Evolutionary conservation across 2,113 vertebrate species (phyloP).

Genomic region (Garra rufa): DNA sequence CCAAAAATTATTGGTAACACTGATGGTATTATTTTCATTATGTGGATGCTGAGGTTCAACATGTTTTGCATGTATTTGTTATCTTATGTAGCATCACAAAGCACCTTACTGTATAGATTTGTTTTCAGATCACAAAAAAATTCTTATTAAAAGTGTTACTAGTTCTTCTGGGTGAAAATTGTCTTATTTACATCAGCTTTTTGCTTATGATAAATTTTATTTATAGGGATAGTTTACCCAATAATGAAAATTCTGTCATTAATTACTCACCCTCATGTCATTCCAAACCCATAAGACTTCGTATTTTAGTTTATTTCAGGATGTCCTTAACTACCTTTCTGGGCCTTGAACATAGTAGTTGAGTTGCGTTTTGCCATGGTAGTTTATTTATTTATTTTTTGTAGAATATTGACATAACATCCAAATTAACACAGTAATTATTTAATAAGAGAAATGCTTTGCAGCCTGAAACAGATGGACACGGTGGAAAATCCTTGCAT

Average conservation of each 20-base stretch:
- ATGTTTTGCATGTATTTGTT: background rate
- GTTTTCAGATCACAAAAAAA: background rate
- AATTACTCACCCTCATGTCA: too few species aligned
- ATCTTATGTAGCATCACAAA: constrained; percentile 16
- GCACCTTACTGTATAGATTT: background rate
- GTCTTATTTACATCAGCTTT: background rate
- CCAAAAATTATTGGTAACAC: background rate
- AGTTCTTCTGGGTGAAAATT: background rate
- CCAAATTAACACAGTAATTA: background rate
- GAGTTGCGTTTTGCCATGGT: too few species aligned
- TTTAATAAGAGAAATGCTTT: background rate
- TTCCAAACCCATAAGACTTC: too few species aligned
- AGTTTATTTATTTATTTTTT: too few species aligned
- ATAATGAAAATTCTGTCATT: too few species aligned
- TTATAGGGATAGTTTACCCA: background rate
- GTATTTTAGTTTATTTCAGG: too few species aligned
- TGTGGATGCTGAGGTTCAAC: background rate
- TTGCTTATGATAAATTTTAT: background rate
- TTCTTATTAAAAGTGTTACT: background rate
- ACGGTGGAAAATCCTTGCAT: background rate
- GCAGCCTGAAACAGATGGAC: background rate
- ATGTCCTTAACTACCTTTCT: too few species aligned
- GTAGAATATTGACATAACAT: background rate
- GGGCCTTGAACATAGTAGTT: too few species aligned
- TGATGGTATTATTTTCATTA: background rate